These are phyloP conservation scores for Lucifuga dentata DNA, from an alignment of 2,113 vertebrate genomes.

Conservation along the genomic window DNA sequence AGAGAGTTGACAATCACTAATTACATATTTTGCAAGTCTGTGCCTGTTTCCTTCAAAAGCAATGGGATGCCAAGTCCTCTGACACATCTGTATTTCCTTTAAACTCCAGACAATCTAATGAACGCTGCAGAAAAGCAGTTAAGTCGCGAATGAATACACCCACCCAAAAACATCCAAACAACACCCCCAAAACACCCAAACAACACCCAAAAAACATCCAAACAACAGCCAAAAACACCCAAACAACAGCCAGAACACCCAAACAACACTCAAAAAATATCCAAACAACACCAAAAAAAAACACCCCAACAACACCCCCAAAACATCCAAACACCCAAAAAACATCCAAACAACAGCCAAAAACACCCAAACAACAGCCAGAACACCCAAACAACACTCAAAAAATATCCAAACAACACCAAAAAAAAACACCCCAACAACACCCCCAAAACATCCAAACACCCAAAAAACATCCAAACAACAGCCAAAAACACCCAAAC, in stretches of 20 bases:
- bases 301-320: too few species aligned
- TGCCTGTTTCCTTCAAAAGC: constrained; percentile 34
- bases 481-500: constrained; percentile 43
- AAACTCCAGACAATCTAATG: constrained; percentile 20
- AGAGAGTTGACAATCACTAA: constrained; percentile 37
- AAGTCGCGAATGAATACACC: too few species aligned
- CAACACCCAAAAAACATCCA: constrained; percentile 31
- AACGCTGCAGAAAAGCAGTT: neutral
- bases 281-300: too few species aligned
- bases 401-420: too few species aligned
- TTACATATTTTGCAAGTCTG: constrained; percentile 62
- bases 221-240: constrained; percentile 44
- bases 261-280: too few species aligned
- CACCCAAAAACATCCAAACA: neutral
- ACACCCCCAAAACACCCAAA: neutral
- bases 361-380: too few species aligned
- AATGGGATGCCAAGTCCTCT: constrained; percentile 10
- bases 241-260: too few species aligned
- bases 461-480: constrained; percentile 42
- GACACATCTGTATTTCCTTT: constrained; percentile 17
- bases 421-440: too few species aligned
- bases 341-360: constrained; percentile 49
- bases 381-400: too few species aligned
- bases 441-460: neutral
- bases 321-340: constrained; percentile 3